Conservation (phyloP, 2,113 vertebrate genomes). For the Scomber scombrus region DNA sequence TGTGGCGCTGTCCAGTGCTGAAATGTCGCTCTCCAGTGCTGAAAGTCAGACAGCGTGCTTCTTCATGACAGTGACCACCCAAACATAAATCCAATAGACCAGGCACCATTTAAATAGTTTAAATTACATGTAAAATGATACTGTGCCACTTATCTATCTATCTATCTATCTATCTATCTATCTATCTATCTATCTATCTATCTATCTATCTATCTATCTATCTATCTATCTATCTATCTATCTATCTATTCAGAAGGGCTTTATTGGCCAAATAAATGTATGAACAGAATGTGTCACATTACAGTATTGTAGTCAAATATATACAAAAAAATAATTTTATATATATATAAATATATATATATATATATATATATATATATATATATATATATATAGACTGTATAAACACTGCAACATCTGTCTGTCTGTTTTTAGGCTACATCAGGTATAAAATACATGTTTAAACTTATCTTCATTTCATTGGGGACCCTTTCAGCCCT, state of each 20-base stretch:
- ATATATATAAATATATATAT: no score
- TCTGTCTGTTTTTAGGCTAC: not conserved
- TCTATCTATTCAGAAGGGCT: no score
- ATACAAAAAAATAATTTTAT: no score
- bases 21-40: slow-evolving; percentile 76
- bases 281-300: no score
- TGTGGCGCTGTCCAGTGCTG: slow-evolving; percentile 78
- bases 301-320: no score
- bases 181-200: not conserved
- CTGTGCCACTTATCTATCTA: slow-evolving; percentile 4
- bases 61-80: slow-evolving; percentile 9
- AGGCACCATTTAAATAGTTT: not conserved
- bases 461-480: not conserved
- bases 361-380: no score
- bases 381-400: no score
- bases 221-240: no score
- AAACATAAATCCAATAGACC: not conserved
- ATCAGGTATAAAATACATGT: no score
- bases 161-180: slow-evolving; percentile 2
- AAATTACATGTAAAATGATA: not conserved
- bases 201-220: slow-evolving; percentile 11
- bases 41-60: slow-evolving; percentile 44
- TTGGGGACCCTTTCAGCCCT: not conserved
- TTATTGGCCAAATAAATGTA: no score
- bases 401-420: not conserved